These are phyloP conservation scores for Drosophila kanekoi DNA, from an alignment of 2,888 invertebrate genomes.

Conservation along the genomic window DNA sequence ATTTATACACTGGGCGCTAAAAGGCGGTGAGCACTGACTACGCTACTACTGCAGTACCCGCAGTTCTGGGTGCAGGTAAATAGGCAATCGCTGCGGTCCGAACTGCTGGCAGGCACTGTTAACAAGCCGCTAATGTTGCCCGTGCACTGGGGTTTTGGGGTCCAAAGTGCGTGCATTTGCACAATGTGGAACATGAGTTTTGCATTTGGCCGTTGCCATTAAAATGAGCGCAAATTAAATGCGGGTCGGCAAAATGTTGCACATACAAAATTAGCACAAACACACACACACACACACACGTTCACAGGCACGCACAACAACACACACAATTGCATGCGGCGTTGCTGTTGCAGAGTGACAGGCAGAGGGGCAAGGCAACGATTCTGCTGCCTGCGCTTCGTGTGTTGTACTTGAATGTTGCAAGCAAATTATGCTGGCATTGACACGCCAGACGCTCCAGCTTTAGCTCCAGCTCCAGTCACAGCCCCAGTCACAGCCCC, in stretches of 20 bases:
- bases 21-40: conserved; percentile 5
- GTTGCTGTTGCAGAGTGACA: conserved; percentile 7
- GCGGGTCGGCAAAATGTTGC: conserved; percentile 77
- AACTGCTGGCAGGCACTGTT: conserved; percentile 56
- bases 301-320: conserved; percentile 54
- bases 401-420: conserved; percentile 65
- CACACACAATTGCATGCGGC: conserved; percentile 43
- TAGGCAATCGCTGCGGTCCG: conserved; percentile 24
- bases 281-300: conserved; percentile 60
- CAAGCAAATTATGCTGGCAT: conserved; percentile 83
- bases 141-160: conserved; percentile 17
- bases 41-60: conserved; percentile 24
- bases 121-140: conserved; percentile 63
- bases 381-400: conserved; percentile 43
- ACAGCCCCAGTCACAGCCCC: conserved; percentile 22
- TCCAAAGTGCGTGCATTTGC: conserved; percentile 70
- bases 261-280: conserved; percentile 78
- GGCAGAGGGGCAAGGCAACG: background rate
- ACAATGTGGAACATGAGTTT: conserved; percentile 77
- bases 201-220: conserved; percentile 78
- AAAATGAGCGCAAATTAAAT: conserved; percentile 83
- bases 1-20: conserved; percentile 36
- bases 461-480: conserved; percentile 30
- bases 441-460: conserved; percentile 70
- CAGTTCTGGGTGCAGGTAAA: conserved; percentile 23